Evolutionary conservation across 2,888 invertebrate genomes (phyloP).

Genomic region (Rhyacophila evoluta): DNA sequence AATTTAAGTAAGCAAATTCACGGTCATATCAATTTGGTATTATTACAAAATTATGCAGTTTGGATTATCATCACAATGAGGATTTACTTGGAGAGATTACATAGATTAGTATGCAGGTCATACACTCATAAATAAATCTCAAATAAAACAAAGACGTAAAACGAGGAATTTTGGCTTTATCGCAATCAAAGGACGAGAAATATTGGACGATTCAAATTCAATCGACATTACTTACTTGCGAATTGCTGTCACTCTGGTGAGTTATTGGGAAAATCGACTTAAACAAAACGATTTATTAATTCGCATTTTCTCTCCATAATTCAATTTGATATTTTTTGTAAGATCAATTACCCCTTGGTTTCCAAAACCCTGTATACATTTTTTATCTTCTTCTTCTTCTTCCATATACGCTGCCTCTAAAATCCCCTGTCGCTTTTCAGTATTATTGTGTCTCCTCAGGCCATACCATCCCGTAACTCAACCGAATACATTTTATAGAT

Average conservation of each 20-base stretch:
- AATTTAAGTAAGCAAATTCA: too few species aligned
- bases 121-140: constrained; percentile 7
- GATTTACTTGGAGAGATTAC: neutral
- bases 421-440: too few species aligned
- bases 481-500: too few species aligned
- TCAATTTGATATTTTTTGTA: too few species aligned
- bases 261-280: neutral
- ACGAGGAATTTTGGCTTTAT: constrained; percentile 8
- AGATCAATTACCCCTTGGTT: too few species aligned
- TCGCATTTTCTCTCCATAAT: too few species aligned
- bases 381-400: too few species aligned
- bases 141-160: neutral
- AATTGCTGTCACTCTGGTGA: neutral
- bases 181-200: constrained; percentile 2
- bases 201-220: constrained; percentile 17
- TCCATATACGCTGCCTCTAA: too few species aligned
- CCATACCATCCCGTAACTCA: too few species aligned
- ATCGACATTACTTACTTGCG: neutral
- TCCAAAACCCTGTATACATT: too few species aligned
- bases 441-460: too few species aligned
- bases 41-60: neutral
- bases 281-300: neutral
- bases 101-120: neutral
- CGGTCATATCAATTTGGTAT: neutral
- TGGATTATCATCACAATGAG: neutral